phyloP scores from a whole-genome alignment of 2,797 vertebrate genomes.

The Trichosurus vulpecula region DNA sequence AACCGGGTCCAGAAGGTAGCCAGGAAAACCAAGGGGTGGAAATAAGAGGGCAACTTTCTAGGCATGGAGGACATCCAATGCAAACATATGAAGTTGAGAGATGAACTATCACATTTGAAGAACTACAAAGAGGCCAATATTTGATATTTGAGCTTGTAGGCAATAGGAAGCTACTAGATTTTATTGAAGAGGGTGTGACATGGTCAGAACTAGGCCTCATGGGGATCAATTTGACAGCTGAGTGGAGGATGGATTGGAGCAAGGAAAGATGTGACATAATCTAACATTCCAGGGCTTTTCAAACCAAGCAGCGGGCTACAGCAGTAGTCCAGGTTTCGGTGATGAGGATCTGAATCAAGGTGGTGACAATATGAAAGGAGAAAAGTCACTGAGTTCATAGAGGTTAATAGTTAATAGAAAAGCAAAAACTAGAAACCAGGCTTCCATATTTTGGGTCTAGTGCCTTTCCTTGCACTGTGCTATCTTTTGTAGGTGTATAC shows the following conservation, averaged over 20 bases:
- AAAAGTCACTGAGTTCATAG: not conserved
- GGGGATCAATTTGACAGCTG: not conserved
- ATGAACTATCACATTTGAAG: not conserved
- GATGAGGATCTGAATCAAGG: not conserved
- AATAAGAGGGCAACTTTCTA: not conserved
- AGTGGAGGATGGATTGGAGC: not conserved
- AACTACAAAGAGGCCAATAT: not conserved
- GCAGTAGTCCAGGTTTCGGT: not conserved
- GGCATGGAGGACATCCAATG: not conserved
- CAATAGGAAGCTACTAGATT: not conserved
- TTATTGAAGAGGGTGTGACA: not conserved
- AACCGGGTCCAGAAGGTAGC: not conserved
- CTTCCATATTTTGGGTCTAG: not conserved
- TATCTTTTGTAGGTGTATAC: not conserved
- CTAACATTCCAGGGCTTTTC: too few species aligned
- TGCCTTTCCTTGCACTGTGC: not conserved
- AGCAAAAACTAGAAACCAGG: not conserved
- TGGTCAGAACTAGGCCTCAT: not conserved
- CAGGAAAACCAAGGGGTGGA: not conserved
- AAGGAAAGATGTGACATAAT: not conserved
- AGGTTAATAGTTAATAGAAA: not conserved
- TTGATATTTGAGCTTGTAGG: not conserved
- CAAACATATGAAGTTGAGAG: not conserved
- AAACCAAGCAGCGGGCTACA: not conserved
- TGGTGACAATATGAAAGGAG: not conserved